Evolutionary conservation across 2,888 invertebrate genomes (phyloP).

Genomic region (Carterocephalus palaemon): DNA sequence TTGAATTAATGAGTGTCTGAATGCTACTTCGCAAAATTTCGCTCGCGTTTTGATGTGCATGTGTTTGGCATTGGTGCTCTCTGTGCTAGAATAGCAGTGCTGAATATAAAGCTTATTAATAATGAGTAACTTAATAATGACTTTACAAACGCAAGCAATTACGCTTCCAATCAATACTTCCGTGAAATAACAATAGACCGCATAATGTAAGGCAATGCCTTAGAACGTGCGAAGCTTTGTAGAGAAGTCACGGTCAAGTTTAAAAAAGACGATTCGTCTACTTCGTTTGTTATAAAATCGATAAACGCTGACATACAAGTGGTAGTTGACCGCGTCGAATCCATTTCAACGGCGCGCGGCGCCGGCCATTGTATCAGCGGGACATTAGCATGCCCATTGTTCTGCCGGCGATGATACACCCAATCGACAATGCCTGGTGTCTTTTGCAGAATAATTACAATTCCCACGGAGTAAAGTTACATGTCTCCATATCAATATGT

Average conservation of each 20-base stretch:
- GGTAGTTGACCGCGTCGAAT: constrained; percentile 12
- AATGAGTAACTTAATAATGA: too few relatives aligned
- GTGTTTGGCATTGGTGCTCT: constrained; percentile 4
- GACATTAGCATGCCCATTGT: constrained; percentile 33
- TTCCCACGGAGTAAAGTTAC: too few relatives aligned
- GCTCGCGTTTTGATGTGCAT: constrained; percentile 7
- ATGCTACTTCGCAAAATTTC: constrained; percentile 1
- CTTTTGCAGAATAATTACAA: constrained; percentile 1
- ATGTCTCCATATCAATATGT: too few relatives aligned
- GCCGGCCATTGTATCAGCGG: constrained; percentile 28
- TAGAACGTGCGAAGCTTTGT: too few relatives aligned
- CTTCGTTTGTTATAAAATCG: constrained; percentile 2
- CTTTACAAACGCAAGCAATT: too few relatives aligned
- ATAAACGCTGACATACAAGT: constrained; percentile 4
- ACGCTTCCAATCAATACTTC: too few relatives aligned
- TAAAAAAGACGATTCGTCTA: too few relatives aligned
- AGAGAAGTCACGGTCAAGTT: too few relatives aligned
- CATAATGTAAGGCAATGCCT: too few relatives aligned
- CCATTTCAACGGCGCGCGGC: constrained; percentile 24
- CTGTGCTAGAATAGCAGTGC: background rate
- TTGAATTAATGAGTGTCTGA: too few relatives aligned
- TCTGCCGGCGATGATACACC: constrained; percentile 7
- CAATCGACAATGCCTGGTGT: constrained; percentile 8
- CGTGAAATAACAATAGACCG: too few relatives aligned
- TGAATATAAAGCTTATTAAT: too few relatives aligned